These are phyloP conservation scores for Anorthoa munda DNA, from an alignment of 2,888 invertebrate species.

Conservation along the genomic window DNA sequence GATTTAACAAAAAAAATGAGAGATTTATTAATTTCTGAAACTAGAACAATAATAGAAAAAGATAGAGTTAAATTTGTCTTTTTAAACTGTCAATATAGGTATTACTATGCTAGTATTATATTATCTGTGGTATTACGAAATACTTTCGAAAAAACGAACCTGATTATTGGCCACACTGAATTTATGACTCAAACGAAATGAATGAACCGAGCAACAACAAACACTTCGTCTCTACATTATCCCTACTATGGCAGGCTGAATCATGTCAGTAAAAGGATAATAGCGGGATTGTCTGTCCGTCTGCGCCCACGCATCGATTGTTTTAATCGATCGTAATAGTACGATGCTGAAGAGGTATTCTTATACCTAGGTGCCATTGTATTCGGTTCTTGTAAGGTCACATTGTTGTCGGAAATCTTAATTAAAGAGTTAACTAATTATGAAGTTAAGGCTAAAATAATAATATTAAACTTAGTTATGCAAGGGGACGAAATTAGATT, in stretches of 20 bases:
- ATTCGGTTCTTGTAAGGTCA: conserved; percentile 18
- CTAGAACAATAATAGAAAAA: neutral
- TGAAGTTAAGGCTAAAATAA: neutral
- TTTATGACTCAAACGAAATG: neutral
- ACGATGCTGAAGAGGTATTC: conserved; percentile 27
- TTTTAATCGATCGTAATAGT: conserved; percentile 38
- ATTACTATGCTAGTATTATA: too few species aligned
- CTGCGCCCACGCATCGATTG: conserved; percentile 59
- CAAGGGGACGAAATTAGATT: neutral
- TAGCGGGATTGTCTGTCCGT: conserved; percentile 43
- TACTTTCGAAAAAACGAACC: too few species aligned
- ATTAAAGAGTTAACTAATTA: conserved; percentile 5
- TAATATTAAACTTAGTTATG: neutral
- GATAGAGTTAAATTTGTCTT: neutral
- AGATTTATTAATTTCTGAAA: neutral
- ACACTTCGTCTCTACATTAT: neutral
- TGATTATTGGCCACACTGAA: neutral
- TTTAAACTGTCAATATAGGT: too few species aligned
- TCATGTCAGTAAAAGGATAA: conserved; percentile 61
- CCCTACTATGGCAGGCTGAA: conserved; percentile 41
- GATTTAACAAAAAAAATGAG: neutral
- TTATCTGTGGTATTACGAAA: too few species aligned
- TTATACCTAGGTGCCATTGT: conserved; percentile 20
- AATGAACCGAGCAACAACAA: neutral
- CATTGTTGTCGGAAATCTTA: conserved; percentile 7